Percentiles rank a stretch among this genome's conserved stretches.
These are phyloP conservation scores for Synergus umbraculus DNA, from an alignment of 2,888 invertebrate genomes.

Conservation along the genomic window DNA sequence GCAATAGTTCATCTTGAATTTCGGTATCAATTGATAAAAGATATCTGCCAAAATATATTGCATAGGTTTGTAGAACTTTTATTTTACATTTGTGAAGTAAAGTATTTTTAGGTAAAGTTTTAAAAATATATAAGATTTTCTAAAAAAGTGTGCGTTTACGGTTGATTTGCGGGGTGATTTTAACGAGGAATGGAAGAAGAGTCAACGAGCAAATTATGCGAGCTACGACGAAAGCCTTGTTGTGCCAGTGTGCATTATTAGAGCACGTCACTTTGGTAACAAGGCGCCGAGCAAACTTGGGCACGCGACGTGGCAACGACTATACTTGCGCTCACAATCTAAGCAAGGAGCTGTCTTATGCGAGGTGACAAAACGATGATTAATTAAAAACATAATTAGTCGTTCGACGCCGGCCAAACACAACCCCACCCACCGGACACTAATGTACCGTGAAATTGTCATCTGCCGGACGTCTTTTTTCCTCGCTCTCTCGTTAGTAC, in stretches of 20 bases:
- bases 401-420: slow-evolving; percentile 50
- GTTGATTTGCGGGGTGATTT: slow-evolving; percentile 21
- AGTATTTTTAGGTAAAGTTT: background rate
- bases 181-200: slow-evolving; percentile 32
- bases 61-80: too few species aligned
- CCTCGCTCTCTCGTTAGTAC: slow-evolving; percentile 53
- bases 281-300: slow-evolving; percentile 69
- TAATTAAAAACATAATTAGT: slow-evolving; percentile 77
- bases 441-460: slow-evolving; percentile 76
- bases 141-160: background rate
- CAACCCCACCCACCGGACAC: slow-evolving; percentile 64
- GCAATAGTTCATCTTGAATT: too few species aligned
- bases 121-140: background rate
- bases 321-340: slow-evolving; percentile 39
- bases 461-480: slow-evolving; percentile 56
- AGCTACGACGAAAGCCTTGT: slow-evolving; percentile 28
- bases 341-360: slow-evolving; percentile 48
- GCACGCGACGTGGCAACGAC: slow-evolving; percentile 59
- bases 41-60: too few species aligned
- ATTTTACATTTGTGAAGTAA: too few species aligned
- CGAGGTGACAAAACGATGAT: slow-evolving; percentile 73
- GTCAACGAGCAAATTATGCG: slow-evolving; percentile 45
- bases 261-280: slow-evolving; percentile 70
- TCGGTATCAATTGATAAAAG: too few species aligned
- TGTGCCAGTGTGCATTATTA: slow-evolving; percentile 65